A percentile compares a stretch with the other conserved stretches of the same genome.
Conservation (phyloP, 2,888 invertebrate genomes). For the Melipona bicolor region DNA sequence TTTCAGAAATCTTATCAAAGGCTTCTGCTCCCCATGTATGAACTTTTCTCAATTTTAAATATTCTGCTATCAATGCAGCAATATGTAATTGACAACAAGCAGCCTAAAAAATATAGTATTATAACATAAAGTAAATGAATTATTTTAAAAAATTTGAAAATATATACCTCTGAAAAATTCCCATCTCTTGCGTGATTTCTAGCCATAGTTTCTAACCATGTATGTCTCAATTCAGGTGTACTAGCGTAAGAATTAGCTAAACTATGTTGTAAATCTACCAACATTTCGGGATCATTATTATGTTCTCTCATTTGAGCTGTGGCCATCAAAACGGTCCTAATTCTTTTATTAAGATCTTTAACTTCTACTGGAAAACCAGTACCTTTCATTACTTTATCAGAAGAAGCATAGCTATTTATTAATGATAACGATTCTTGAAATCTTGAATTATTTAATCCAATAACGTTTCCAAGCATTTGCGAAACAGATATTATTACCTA, state of each 20-base stretch:
- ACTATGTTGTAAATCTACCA: conserved; percentile 95
- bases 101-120: conserved; percentile 86
- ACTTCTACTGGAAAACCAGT: conserved; percentile 95
- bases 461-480: conserved; percentile 95
- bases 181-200: conserved; percentile 92
- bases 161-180: conserved; percentile 93
- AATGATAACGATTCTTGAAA: conserved; percentile 97
- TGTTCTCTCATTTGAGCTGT: conserved; percentile 96
- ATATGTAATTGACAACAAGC: conserved; percentile 98
- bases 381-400: conserved; percentile 97
- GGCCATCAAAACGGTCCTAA: conserved; percentile 97
- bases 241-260: conserved; percentile 97
- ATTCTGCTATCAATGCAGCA: conserved; percentile 97
- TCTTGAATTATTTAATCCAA: conserved; percentile 95
- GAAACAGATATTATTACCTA: conserved; percentile 98
- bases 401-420: conserved; percentile 96
- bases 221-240: conserved; percentile 96
- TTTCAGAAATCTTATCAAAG: conserved; percentile 93
- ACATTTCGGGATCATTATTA: conserved; percentile 95
- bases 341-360: conserved; percentile 96
- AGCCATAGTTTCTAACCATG: conserved; percentile 98
- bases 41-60: conserved; percentile 91
- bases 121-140: neutral
- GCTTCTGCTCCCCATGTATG: conserved; percentile 94
- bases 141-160: neutral